phyloP scores from a whole-genome alignment of 2,888 invertebrate genomes.

The Disparrhopalites patrizii region DNA sequence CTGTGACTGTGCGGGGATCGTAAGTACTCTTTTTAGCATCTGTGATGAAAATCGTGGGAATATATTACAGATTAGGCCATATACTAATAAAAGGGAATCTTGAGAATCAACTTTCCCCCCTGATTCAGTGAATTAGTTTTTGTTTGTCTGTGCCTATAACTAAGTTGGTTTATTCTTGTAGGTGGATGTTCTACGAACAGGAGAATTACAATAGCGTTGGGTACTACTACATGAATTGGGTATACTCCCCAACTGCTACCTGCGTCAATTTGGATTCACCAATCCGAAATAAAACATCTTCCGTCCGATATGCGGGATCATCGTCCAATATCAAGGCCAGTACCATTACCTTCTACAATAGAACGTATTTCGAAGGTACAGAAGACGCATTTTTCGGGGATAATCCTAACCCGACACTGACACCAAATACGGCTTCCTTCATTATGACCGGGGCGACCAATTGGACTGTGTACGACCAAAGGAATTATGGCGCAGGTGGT shows the following conservation, averaged over 20 bases:
- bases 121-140: too few relatives aligned
- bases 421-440: neutral
- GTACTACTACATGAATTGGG: neutral
- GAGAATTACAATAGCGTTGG: neutral
- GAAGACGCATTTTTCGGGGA: neutral
- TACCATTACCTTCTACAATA: neutral
- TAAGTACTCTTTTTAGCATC: neutral
- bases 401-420: neutral
- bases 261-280: neutral
- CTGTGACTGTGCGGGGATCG: neutral
- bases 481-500: too few relatives aligned
- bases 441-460: neutral
- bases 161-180: neutral
- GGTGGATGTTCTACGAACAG: neutral
- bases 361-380: neutral
- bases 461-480: neutral
- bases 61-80: neutral
- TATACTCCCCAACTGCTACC: neutral
- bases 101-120: too few relatives aligned
- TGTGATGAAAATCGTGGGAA: too few relatives aligned
- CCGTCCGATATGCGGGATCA: neutral
- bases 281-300: neutral
- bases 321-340: neutral
- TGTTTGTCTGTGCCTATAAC: neutral
- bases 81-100: neutral